Conservation (phyloP, 53 echinoderm and acorn worm species). For the Antedon mediterranea region DNA sequence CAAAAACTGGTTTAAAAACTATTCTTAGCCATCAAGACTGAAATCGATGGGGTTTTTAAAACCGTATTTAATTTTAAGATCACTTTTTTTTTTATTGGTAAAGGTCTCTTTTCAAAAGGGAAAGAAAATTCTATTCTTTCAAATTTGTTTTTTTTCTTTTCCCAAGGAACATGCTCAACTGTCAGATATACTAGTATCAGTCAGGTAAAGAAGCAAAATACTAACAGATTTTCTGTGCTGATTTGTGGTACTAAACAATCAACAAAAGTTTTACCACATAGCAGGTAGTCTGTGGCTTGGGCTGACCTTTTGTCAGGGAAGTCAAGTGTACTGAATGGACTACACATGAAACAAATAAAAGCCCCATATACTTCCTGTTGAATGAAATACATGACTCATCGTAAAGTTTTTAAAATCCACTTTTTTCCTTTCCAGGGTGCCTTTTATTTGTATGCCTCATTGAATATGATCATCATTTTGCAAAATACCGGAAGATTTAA, state of each 20-base stretch:
- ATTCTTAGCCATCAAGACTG: no score
- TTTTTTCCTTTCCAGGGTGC: background rate
- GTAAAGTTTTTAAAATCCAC: background rate
- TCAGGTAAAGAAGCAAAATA: no score
- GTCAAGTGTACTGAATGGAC: background rate
- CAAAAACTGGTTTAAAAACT: no score
- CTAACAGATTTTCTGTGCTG: no score
- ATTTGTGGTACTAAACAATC: background rate
- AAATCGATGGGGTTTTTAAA: no score
- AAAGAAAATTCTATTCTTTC: no score
- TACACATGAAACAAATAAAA: background rate
- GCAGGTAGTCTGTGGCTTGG: background rate
- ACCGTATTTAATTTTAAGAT: no score
- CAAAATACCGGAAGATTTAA: background rate
- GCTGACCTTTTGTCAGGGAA: background rate
- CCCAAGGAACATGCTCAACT: no score
- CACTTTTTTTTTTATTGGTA: no score
- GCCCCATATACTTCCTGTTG: background rate
- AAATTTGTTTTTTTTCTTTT: no score
- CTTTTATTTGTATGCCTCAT: background rate
- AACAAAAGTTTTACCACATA: background rate
- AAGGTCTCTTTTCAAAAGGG: no score
- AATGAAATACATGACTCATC: background rate
- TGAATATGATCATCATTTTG: background rate
- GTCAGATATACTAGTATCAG: no score